phyloP scores from a whole-genome alignment of 2,797 vertebrate species.

The Etheostoma nigrum region DNA sequence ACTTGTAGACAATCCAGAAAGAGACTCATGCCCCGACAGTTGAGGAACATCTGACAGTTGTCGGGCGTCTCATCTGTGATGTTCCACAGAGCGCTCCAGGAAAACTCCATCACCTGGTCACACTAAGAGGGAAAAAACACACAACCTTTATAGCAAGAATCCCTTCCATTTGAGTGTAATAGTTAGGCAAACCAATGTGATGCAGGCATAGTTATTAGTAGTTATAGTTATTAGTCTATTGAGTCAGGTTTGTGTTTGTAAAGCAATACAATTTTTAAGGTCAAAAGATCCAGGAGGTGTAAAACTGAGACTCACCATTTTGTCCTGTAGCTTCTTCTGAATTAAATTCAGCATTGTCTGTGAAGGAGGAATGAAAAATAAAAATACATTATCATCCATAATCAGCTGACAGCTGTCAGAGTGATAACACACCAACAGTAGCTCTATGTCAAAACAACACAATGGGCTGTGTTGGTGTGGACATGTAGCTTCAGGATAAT shows the following conservation, averaged over 20 bases:
- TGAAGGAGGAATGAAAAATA: constrained; percentile 12
- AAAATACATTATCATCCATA: neutral
- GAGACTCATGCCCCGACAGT: constrained; percentile 95
- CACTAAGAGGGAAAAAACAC: constrained; percentile 82
- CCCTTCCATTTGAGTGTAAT: neutral
- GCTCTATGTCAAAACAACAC: neutral
- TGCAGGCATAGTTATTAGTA: neutral
- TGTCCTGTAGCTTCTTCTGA: constrained; percentile 95
- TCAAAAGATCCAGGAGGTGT: neutral
- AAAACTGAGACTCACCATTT: constrained; percentile 87
- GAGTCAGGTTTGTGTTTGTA: neutral
- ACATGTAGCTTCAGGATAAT: neutral
- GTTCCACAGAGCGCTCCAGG: constrained; percentile 99
- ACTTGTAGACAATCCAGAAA: constrained; percentile 96
- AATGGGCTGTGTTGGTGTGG: neutral
- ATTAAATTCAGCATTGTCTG: constrained; percentile 99
- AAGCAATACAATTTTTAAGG: neutral
- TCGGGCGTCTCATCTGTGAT: constrained; percentile 98
- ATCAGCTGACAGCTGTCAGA: neutral
- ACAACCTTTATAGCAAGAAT: neutral
- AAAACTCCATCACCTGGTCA: constrained; percentile 99
- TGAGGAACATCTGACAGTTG: constrained; percentile 99
- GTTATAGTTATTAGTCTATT: neutral
- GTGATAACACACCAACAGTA: neutral
- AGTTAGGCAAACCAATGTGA: neutral